Evolutionary conservation across 1,140 invertebrate species (phyloP).

Genomic region (Pomacea maculata): DNA sequence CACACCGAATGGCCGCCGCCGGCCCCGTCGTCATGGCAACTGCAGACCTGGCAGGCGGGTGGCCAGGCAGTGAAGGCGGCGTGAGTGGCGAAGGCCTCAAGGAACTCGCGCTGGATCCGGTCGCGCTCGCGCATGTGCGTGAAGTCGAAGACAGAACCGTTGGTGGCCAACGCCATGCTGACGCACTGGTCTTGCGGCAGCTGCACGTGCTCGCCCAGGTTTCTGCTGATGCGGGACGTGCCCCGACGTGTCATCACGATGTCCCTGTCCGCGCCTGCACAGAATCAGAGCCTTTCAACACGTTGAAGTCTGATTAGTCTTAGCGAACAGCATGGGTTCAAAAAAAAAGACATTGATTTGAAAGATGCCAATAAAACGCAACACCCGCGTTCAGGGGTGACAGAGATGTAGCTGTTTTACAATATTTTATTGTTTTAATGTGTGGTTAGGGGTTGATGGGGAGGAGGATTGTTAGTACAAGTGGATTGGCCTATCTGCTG

Average conservation of each 20-base stretch:
- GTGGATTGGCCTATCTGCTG: too few species aligned
- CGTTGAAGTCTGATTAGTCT: too few species aligned
- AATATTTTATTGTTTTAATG: too few species aligned
- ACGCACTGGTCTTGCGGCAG: conserved; percentile 79
- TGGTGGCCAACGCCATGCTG: conserved; percentile 82
- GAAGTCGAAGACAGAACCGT: conserved; percentile 73
- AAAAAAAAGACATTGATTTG: too few species aligned
- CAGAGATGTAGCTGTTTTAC: too few species aligned
- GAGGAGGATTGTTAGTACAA: too few species aligned
- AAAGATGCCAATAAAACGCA: too few species aligned
- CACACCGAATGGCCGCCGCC: conserved; percentile 65
- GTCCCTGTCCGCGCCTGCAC: conserved; percentile 75
- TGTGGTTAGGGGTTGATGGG: too few species aligned
- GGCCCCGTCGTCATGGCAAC: conserved; percentile 71
- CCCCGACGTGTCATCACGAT: conserved; percentile 79
- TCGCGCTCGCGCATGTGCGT: conserved; percentile 30
- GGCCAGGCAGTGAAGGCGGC: conserved; percentile 74
- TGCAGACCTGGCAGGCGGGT: conserved; percentile 75
- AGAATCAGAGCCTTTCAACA: too few species aligned
- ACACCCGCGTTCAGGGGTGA: too few species aligned
- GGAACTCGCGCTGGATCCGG: conserved; percentile 18
- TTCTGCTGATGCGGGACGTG: conserved; percentile 76
- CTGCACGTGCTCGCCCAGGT: conserved; percentile 76
- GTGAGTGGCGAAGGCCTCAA: conserved; percentile 72
- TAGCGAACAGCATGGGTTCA: too few species aligned